These are phyloP conservation scores for Caranx ignobilis DNA, from an alignment of 2,113 vertebrate genomes.

Conservation along the genomic window DNA sequence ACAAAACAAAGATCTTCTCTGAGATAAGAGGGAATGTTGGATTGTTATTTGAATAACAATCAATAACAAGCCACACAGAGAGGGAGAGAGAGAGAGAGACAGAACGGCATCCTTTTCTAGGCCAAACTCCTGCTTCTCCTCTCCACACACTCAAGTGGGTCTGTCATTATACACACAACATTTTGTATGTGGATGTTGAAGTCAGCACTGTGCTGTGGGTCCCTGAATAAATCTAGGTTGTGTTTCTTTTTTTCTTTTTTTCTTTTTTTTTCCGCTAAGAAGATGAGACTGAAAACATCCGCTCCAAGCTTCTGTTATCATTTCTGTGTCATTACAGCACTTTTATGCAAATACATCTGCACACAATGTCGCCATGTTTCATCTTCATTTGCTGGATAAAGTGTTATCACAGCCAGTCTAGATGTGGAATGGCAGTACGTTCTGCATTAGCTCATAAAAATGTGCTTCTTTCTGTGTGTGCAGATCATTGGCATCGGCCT, in stretches of 20 bases:
- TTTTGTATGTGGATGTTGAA: constrained; percentile 25
- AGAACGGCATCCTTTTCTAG: constrained; percentile 35
- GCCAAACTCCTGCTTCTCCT: constrained; percentile 28
- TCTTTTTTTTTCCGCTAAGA: too few species aligned
- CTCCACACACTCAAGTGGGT: constrained; percentile 9
- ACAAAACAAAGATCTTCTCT: constrained; percentile 21
- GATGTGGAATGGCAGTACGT: background rate
- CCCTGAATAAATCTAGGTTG: constrained; percentile 6
- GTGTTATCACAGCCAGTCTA: background rate
- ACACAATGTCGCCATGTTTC: background rate
- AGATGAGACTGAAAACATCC: background rate
- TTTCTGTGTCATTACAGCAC: constrained; percentile 1
- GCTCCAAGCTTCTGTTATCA: background rate
- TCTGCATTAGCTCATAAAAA: constrained; percentile 39
- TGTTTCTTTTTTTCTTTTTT: background rate
- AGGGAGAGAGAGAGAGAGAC: background rate
- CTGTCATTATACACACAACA: constrained; percentile 30
- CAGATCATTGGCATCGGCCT: constrained; percentile 98
- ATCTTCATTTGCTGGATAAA: background rate
- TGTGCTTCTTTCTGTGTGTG: constrained; percentile 24
- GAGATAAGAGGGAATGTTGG: constrained; percentile 1
- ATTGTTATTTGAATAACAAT: constrained; percentile 18
- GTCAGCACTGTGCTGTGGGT: constrained; percentile 2
- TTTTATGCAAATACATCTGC: background rate
- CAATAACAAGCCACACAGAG: constrained; percentile 32